Evolutionary conservation across 2,113 vertebrate species (phyloP), one percentile per base, ranked within the genome.

Genomic region (Mobula hypostoma): DNA sequence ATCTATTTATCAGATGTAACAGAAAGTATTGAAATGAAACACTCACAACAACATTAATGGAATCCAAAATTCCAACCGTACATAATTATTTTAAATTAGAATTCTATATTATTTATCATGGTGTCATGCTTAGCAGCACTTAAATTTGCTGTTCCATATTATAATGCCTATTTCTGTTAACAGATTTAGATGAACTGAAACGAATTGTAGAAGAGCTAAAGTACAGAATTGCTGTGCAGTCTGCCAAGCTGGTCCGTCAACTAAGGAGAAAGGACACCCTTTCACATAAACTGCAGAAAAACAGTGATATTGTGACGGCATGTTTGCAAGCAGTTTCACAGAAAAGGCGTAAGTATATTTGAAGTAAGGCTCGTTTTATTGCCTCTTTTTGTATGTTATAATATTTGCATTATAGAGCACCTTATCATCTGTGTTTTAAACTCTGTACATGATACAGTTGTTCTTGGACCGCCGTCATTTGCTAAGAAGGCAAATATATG

Each of bases 311-410:
- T 14, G 96, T 99, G 95, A 99, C 99, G 0, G 99, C 99, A 0
- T 99, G 97, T 95, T 96, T 99, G 88, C 99, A 99, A 96, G 99
- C 99, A 0, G 98, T 98, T 94, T 99, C 99, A 0, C 98, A 98
- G 79, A 99, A 99, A 96, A 97, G 98, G 95, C 94, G 99, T 99
- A 97, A 98, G 98, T 97, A 94, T 94, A 82, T 92, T 0, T 70
- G 7, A 2, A 17, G 48, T 77, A 27, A 58, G 12, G 24, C 70
- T 8, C 36, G 21, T 24, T 72, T 91, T 29, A 58, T 63, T 94
- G 36, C 32, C 36, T 63, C 17, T 48, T 94, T n/a, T 32, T 74
- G 61, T 76, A 27, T 92, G 24, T 94, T 88, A 94, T 5, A 0
- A 21, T 0, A 2, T 93, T 93, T 93, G n/a, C 85, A 32, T 90